Evolutionary conservation across 2,113 vertebrate genomes (phyloP), one percentile per base, ranked within the genome.

Genomic region (Ctenodactylus gundi): DNA sequence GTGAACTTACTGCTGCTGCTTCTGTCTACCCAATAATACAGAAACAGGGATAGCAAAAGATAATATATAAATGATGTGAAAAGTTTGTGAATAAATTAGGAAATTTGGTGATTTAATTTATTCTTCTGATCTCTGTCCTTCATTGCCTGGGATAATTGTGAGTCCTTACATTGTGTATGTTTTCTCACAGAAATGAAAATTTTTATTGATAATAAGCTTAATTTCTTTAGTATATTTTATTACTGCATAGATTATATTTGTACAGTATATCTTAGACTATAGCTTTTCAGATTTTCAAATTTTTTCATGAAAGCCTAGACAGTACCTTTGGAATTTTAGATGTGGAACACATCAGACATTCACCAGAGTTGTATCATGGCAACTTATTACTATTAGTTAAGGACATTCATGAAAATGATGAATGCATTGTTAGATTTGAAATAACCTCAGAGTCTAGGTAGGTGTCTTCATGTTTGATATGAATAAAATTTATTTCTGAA

Each of bases 401-500:
- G 41, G 65, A 6, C n/a, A 70, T 88, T 49, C 51, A 53, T 62
- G 44, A 90, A 88, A 41, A 55, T 65, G 21, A 55, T 67, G 34
- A 82, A 93, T 21, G 55, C 60, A 88, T 94, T 88, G 58, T 94
- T 39, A 88, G n/a, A 18, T 88, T 86, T 85, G 18, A 95, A 72
- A 18, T 88, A 80, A 39, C n/a, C 10, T 62, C 80, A 55, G 13
- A 67, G 44, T 93, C 15, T 85, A 51, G 39, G 3, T 67, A 3
- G 60, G n/a, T 82, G 55, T 72, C 44, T 91, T 91, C 25, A 20
- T 85, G 49, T 72, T 88, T 95, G 44, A 23, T 92, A 68, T 41
- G 36, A 62, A 31, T 85, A 49, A 77, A 85, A 86, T 86, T 90
- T 11, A 55, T 49, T 87, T 94, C 64, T 67, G n/a, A 82, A 64